These are phyloP conservation scores for Caenorhabditis sp. DNA, from an alignment of 2,888 invertebrate genomes.

Conservation along the genomic window DNA sequence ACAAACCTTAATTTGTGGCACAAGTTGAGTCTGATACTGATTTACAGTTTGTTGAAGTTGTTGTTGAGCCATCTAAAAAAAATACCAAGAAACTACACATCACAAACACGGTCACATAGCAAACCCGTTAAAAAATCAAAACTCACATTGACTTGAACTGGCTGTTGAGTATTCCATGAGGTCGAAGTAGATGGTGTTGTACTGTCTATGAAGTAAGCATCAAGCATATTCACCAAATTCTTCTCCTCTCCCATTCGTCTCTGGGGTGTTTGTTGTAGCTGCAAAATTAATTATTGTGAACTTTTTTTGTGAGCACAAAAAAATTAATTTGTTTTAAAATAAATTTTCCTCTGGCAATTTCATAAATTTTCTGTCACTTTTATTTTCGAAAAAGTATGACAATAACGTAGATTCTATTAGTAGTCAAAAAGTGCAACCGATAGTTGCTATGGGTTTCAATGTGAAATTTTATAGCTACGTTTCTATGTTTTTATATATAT, in stretches of 20 bases:
- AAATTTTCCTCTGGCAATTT: not conserved
- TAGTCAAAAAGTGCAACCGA: not conserved
- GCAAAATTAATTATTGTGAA: not conserved
- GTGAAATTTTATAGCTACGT: not conserved
- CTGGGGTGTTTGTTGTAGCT: slow-evolving; percentile 30
- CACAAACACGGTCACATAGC: not conserved
- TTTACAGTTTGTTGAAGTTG: slow-evolving; percentile 34
- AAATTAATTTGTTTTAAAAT: too few relatives aligned
- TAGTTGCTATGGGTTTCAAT: not conserved
- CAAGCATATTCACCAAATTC: slow-evolving; percentile 44
- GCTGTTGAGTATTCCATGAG: slow-evolving; percentile 27
- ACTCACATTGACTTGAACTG: slow-evolving; percentile 26
- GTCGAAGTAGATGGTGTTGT: slow-evolving; percentile 37
- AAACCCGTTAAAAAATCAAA: not conserved
- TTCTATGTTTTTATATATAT: too few relatives aligned
- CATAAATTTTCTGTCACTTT: not conserved
- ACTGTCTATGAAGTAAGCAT: slow-evolving; percentile 51
- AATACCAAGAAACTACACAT: slow-evolving; percentile 9
- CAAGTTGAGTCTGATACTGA: slow-evolving; percentile 18
- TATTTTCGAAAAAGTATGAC: not conserved
- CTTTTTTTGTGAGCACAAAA: too few relatives aligned
- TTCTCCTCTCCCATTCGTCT: slow-evolving; percentile 37
- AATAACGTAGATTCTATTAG: not conserved
- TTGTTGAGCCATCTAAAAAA: slow-evolving; percentile 11
- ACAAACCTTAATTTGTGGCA: slow-evolving; percentile 22